These are phyloP conservation scores for Gortyna flavago DNA, from an alignment of 2,888 invertebrate genomes.

Conservation along the genomic window DNA sequence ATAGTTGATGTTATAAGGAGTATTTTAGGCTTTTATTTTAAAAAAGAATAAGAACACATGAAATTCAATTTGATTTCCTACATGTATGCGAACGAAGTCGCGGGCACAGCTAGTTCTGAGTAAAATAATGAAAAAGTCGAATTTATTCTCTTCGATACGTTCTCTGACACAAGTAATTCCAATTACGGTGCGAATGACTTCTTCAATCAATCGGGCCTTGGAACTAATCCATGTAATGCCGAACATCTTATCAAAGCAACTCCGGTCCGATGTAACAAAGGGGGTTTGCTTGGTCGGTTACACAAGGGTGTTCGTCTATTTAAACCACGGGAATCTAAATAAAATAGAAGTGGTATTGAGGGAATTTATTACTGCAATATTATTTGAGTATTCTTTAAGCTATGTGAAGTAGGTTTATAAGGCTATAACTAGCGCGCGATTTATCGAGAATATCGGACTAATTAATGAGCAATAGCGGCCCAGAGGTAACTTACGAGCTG, in stretches of 20 bases:
- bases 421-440: neutral
- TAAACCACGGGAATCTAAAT: constrained; percentile 37
- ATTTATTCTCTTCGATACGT: constrained; percentile 14
- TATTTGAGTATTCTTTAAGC: neutral
- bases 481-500: too few relatives aligned
- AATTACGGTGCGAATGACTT: constrained; percentile 59
- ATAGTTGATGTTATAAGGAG: neutral
- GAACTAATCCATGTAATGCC: constrained; percentile 60
- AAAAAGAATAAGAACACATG: neutral
- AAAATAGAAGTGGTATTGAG: constrained; percentile 11
- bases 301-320: constrained; percentile 21
- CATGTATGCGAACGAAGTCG: too few relatives aligned
- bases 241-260: constrained; percentile 59
- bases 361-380: neutral
- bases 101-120: neutral
- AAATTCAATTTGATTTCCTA: neutral
- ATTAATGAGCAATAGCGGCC: too few relatives aligned
- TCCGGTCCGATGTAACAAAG: constrained; percentile 53
- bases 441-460: neutral
- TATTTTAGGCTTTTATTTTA: too few relatives aligned
- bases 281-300: constrained; percentile 20
- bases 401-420: neutral
- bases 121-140: constrained; percentile 19
- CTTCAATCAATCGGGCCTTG: constrained; percentile 52
- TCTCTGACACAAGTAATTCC: constrained; percentile 45